Base-by-base conservation (phyloP, 2,888 invertebrate genomes). In the Clanis bilineata region DNA sequence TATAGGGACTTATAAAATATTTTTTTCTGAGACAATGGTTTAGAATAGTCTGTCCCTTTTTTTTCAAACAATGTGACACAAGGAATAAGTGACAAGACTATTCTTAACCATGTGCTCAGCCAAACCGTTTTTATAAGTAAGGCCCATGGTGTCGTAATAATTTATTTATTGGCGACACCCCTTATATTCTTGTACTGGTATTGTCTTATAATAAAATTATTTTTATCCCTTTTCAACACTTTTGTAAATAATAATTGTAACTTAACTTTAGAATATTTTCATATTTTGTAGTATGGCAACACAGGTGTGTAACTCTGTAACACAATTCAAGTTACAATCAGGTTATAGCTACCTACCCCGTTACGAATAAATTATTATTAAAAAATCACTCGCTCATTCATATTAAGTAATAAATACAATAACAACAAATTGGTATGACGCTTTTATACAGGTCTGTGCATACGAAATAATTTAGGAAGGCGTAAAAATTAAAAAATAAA, bases 311-410 rank as follows among this genome's bases (percentile, higher is more conserved):
- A 56, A 6, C 22, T 56, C 44, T 21, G 59, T 56, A 18, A 22
- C 21, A 22, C 10, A 21, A 18, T 7, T 28, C 43, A 32, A 22
- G 36, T 56, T 51, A 32, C 39, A 55, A 56, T 6, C 43, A 45
- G 45, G 22, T 25, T 69, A 66, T 64, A 51, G 51, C 61, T 72
- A 82, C 81, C 82, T 82, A 86, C 76, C 74, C 82, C 79, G 81
- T 85, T 86, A 88, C 79, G 84, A 90, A 90, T 88, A 90, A 90
- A 88, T 90, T 89, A 91, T 77, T 77, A 74, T 65, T 71, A 77
- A 86, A 83, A 86, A 85, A 86, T 82, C 86, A 85, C 85, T 85
- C 77, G 74, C 78, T 79, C 77, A 76, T 74, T 66, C 58, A 25
- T 23, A 64, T 79, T 79, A 82, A 82, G 80, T 85, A 88, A 90